These are phyloP conservation scores for Anneissia japonica DNA, from an alignment of 35 echinoderm and acorn worm species.

Conservation along the genomic window DNA sequence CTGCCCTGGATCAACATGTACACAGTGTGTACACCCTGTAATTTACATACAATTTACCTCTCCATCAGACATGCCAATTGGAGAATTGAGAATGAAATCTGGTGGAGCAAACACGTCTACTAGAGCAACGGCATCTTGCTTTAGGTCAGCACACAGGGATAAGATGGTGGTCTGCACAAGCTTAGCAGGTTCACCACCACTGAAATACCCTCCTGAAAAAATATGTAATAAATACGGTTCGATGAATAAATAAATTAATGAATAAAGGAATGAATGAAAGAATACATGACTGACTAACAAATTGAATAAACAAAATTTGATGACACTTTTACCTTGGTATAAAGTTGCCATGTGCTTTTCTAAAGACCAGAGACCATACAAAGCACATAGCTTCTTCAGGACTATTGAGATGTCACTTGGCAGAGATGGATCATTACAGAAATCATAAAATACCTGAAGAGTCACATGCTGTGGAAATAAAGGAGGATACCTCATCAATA, in stretches of 20 bases:
- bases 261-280: too few species aligned
- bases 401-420: constrained; percentile 34
- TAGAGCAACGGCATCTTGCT: constrained; percentile 83
- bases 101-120: constrained; percentile 90
- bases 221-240: neutral
- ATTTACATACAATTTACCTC: constrained; percentile 79
- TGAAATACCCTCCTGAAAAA: constrained; percentile 74
- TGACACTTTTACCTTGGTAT: constrained; percentile 57
- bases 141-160: constrained; percentile 59
- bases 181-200: constrained; percentile 52
- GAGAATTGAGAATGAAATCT: constrained; percentile 81
- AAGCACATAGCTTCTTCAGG: constrained; percentile 61
- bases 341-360: constrained; percentile 86
- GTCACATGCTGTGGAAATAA: constrained; percentile 53
- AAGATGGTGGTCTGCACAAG: constrained; percentile 65
- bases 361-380: constrained; percentile 89
- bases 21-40: neutral
- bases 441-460: constrained; percentile 55
- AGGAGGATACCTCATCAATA: too few species aligned
- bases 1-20: neutral
- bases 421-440: constrained; percentile 23
- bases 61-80: constrained; percentile 84
- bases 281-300: too few species aligned
- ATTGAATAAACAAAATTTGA: too few species aligned
- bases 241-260: too few species aligned